Evolutionary conservation across 1,140 invertebrate genomes (phyloP).

Genomic region (Megalopta genalis): DNA sequence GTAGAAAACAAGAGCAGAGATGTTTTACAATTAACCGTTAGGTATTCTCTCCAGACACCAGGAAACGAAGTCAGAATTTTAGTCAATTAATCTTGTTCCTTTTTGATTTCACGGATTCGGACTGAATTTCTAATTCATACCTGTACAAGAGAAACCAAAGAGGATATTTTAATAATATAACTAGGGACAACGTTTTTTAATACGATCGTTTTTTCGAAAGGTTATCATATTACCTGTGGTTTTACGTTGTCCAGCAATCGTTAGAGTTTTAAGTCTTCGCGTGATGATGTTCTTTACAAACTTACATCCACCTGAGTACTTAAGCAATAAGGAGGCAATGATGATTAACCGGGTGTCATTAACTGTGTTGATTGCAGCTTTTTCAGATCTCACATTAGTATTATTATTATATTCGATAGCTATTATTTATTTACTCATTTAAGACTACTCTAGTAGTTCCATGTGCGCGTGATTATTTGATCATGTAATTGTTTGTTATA

Average conservation of each 20-base stretch:
- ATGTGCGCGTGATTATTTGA: slow-evolving; percentile 39
- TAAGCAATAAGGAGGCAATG: slow-evolving; percentile 48
- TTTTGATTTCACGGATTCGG: slow-evolving; percentile 8
- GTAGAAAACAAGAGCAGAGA: neutral
- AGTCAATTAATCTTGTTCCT: neutral
- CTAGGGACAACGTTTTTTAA: slow-evolving; percentile 17
- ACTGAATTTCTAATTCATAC: neutral
- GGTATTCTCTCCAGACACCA: neutral
- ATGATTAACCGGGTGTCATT: slow-evolving; percentile 30
- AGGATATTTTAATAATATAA: slow-evolving; percentile 55
- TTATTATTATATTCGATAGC: slow-evolving; percentile 9
- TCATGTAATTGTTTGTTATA: slow-evolving; percentile 60
- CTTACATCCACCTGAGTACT: slow-evolving; percentile 24
- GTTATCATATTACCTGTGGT: neutral
- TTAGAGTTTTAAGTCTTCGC: slow-evolving; percentile 24
- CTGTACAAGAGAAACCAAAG: slow-evolving; percentile 31
- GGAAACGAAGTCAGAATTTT: neutral
- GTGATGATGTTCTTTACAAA: slow-evolving; percentile 19
- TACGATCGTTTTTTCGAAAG: neutral
- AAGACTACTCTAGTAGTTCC: slow-evolving; percentile 43
- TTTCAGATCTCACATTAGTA: slow-evolving; percentile 33
- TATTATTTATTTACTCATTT: slow-evolving; percentile 40
- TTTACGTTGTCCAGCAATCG: slow-evolving; percentile 8
- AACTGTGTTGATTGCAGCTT: slow-evolving; percentile 31
- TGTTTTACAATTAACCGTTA: slow-evolving; percentile 16